A percentile compares a stretch with the other conserved stretches of the same genome.
Conservation (phyloP, 2,113 vertebrate genomes). For the Noctilio leporinus region DNA sequence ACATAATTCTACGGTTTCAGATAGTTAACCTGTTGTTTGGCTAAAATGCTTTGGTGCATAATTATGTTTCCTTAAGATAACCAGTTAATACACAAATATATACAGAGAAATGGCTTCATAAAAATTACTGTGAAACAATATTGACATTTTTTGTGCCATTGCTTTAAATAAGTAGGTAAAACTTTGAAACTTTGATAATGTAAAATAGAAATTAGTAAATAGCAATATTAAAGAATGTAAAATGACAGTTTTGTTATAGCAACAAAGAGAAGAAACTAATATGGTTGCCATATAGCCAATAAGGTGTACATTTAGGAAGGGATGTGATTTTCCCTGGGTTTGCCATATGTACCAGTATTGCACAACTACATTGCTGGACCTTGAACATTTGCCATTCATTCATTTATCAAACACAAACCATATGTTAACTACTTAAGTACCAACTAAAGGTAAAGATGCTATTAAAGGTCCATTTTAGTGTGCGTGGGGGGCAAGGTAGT, state of each 20-base stretch:
- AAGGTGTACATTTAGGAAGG: neutral
- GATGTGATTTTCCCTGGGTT: neutral
- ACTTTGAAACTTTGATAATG: neutral
- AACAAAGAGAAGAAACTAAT: neutral
- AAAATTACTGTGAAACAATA: neutral
- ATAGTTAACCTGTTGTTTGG: neutral
- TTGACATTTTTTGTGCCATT: neutral
- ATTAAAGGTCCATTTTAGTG: neutral
- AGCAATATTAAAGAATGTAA: neutral
- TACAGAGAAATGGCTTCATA: neutral
- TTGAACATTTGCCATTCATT: neutral
- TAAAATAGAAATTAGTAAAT: neutral
- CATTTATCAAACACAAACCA: neutral
- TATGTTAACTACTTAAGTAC: neutral
- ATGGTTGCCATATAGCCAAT: neutral
- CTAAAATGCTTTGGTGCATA: neutral
- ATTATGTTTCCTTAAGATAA: neutral
- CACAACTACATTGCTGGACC: neutral
- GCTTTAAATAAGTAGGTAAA: neutral
- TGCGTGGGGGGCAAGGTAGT: neutral
- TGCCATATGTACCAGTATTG: rapidly evolving
- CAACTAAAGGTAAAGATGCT: neutral
- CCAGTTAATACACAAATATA: neutral
- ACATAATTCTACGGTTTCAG: neutral
- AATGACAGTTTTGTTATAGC: neutral